These are phyloP conservation scores for Eupeodes luniger DNA, from an alignment of 2,888 invertebrate species.

Conservation along the genomic window DNA sequence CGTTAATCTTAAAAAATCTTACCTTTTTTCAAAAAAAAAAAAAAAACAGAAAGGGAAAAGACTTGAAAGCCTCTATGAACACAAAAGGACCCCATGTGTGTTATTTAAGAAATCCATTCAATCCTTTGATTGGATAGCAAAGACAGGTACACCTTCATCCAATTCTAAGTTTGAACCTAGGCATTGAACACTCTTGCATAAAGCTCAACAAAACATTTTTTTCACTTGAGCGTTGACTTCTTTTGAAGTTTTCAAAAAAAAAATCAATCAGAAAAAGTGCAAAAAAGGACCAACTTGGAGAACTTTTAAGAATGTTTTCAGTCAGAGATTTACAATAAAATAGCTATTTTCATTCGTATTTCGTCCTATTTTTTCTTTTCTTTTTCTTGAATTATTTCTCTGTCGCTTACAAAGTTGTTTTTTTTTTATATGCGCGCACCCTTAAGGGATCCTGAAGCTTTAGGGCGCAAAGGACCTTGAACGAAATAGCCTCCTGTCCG, in stretches of 20 bases:
- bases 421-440: neutral
- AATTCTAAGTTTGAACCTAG: neutral
- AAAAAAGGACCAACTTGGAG: slow-evolving; percentile 42
- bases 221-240: slow-evolving; percentile 38
- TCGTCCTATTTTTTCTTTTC: slow-evolving; percentile 34
- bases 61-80: neutral
- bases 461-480: slow-evolving; percentile 28
- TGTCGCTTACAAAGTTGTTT: neutral
- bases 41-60: neutral
- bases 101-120: neutral
- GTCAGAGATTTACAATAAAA: slow-evolving; percentile 9
- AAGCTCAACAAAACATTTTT: slow-evolving; percentile 23
- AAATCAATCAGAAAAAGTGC: slow-evolving; percentile 34
- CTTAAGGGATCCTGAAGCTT: neutral
- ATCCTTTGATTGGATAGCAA: neutral
- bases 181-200: slow-evolving; percentile 30
- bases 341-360: slow-evolving; percentile 37
- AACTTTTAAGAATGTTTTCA: neutral
- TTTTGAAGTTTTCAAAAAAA: slow-evolving; percentile 42
- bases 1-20: slow-evolving; percentile 19
- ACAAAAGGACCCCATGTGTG: slow-evolving; percentile 6
- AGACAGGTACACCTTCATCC: no score
- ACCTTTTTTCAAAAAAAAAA: neutral
- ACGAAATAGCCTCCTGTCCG: slow-evolving; percentile 48
- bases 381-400: slow-evolving; percentile 43